Percentiles rank a stretch among this genome's conserved stretches.
Evolutionary conservation across 2,113 vertebrate genomes (phyloP).

Genomic region (Setophaga coronata): DNA sequence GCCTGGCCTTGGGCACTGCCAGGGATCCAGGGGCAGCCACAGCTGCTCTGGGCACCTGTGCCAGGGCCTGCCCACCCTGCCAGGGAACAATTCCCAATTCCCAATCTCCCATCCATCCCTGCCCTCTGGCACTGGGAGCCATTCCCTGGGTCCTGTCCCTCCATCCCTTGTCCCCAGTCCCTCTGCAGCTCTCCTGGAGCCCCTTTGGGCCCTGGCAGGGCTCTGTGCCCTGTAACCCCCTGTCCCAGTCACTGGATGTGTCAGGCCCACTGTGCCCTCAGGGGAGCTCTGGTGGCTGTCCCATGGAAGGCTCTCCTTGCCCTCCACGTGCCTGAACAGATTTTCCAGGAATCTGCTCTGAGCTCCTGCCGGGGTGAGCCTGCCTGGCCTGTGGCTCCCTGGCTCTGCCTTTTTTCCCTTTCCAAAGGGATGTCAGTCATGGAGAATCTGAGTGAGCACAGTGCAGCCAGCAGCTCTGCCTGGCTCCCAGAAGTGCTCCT

Average conservation of each 20-base stretch:
- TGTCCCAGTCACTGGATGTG: neutral
- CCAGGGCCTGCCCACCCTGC: neutral
- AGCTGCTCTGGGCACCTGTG: neutral
- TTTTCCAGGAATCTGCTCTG: neutral
- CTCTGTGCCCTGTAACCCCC: neutral
- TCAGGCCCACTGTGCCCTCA: neutral
- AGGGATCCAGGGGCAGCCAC: neutral
- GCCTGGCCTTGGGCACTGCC: neutral
- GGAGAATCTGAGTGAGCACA: neutral
- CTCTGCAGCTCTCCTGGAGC: neutral
- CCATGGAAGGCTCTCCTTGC: neutral
- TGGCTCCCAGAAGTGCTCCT: neutral
- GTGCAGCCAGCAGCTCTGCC: neutral
- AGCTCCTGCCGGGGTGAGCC: neutral
- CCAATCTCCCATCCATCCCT: neutral
- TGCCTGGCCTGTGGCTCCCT: neutral
- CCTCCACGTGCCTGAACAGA: neutral
- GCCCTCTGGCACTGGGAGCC: neutral
- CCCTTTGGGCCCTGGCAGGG: fast-evolving
- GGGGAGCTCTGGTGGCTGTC: neutral
- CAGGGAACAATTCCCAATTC: neutral
- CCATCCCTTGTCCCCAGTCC: neutral
- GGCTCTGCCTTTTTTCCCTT: neutral
- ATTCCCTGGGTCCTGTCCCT: neutral
- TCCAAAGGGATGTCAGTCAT: neutral